A percentile compares a stretch with the other conserved stretches of the same genome.
Conservation (phyloP, 1,140 invertebrate genomes). For the Sitobion miscanthi region DNA sequence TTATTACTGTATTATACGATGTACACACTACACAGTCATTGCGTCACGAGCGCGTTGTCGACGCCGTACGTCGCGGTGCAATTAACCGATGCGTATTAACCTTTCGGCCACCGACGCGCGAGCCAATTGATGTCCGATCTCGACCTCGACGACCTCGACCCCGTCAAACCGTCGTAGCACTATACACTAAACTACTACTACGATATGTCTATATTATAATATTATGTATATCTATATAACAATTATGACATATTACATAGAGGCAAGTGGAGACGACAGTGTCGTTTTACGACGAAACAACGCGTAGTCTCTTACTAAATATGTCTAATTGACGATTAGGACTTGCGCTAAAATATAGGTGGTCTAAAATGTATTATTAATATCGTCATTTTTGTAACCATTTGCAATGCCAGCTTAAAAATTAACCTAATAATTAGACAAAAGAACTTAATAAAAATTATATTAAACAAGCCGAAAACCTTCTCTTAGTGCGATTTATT, state of each 20-base stretch:
- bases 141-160: conserved; percentile 20
- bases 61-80: not conserved
- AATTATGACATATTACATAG: not conserved
- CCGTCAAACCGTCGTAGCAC: not conserved
- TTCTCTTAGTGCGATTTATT: too few species aligned
- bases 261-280: not conserved
- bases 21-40: not conserved
- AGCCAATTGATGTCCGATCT: conserved; percentile 36
- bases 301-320: not conserved
- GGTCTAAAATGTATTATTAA: not conserved
- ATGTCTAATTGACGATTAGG: too few species aligned
- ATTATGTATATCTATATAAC: not conserved
- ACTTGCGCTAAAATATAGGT: not conserved
- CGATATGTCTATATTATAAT: not conserved
- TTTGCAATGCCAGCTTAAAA: too few species aligned
- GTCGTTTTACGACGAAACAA: not conserved
- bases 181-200: not conserved
- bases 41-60: not conserved
- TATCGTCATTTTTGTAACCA: not conserved
- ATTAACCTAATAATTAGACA: too few species aligned
- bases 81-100: conserved; percentile 42
- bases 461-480: too few species aligned
- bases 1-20: not conserved
- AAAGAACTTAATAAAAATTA: too few species aligned
- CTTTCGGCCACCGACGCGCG: not conserved